phyloP scores from a whole-genome alignment of 2,797 vertebrate species.

The Ispidina picta region DNA sequence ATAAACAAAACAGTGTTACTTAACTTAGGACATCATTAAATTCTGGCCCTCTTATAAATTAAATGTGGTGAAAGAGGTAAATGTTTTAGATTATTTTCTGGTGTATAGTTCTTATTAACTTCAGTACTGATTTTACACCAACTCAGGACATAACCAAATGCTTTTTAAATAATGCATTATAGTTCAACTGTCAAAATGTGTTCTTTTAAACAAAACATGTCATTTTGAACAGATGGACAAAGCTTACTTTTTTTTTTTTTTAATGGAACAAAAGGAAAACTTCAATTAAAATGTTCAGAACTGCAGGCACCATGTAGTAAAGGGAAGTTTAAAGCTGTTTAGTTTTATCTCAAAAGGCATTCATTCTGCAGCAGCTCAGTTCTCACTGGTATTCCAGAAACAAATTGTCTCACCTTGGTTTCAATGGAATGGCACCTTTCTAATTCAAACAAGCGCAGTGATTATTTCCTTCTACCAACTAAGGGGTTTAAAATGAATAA shows the following conservation, averaged over 20 bases:
- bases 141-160: neutral
- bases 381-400: slow-evolving; percentile 18
- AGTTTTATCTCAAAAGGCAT: slow-evolving; percentile 57
- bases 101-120: neutral
- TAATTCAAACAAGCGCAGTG: neutral
- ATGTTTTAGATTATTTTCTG: neutral
- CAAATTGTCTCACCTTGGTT: slow-evolving; percentile 23
- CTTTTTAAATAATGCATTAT: slow-evolving; percentile 28
- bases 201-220: slow-evolving; percentile 19
- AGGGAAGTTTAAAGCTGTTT: slow-evolving; percentile 13
- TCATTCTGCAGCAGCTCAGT: neutral
- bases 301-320: neutral
- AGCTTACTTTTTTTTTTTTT: slow-evolving; percentile 10
- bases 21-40: neutral
- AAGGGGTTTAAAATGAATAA: slow-evolving; percentile 37
- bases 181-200: neutral
- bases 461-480: slow-evolving; percentile 1
- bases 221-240: slow-evolving; percentile 29
- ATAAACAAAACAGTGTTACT: neutral
- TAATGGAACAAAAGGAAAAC: slow-evolving; percentile 16
- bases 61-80: neutral
- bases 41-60: neutral
- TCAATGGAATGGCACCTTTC: slow-evolving; percentile 27
- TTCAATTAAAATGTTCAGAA: slow-evolving; percentile 45
- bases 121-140: slow-evolving; percentile 21